These are phyloP conservation scores for Orthosia gracilis DNA, from an alignment of 2,888 invertebrate species.

Conservation along the genomic window DNA sequence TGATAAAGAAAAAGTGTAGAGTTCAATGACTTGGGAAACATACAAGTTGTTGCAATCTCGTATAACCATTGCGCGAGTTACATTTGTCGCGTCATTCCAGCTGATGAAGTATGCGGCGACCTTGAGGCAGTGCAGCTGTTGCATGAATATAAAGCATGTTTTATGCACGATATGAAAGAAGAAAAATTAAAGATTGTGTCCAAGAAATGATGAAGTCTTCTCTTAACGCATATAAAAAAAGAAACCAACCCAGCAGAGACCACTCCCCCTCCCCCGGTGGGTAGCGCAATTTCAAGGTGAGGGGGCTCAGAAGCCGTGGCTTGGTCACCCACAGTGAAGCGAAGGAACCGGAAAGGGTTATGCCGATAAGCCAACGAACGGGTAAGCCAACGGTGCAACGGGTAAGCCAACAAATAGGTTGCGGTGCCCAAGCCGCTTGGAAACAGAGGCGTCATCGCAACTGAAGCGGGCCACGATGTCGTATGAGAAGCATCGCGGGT, in stretches of 20 bases:
- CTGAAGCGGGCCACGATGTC: too few relatives aligned
- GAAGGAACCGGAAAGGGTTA: too few relatives aligned
- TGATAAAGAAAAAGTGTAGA: background rate
- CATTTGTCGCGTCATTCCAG: slow-evolving; percentile 4
- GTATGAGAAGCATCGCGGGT: too few relatives aligned
- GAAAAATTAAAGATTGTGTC: background rate
- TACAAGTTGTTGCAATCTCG: slow-evolving; percentile 12
- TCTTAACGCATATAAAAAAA: background rate
- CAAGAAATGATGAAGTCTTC: background rate
- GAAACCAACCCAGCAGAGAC: background rate
- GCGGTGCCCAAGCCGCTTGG: too few relatives aligned
- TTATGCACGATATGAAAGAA: background rate
- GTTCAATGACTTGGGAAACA: slow-evolving; percentile 10
- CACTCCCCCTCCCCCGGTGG: too few relatives aligned
- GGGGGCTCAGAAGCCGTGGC: too few relatives aligned
- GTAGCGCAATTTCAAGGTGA: too few relatives aligned
- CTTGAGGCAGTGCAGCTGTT: slow-evolving; percentile 22
- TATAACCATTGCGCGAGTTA: background rate
- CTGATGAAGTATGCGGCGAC: slow-evolving; percentile 7
- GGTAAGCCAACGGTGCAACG: too few relatives aligned
- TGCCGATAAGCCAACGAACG: too few relatives aligned
- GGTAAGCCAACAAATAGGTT: too few relatives aligned
- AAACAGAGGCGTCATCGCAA: too few relatives aligned
- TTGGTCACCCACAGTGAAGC: too few relatives aligned
- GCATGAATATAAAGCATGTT: slow-evolving; percentile 10